phyloP scores from a whole-genome alignment of 2,113 vertebrate genomes.

The Solea senegalensis region DNA sequence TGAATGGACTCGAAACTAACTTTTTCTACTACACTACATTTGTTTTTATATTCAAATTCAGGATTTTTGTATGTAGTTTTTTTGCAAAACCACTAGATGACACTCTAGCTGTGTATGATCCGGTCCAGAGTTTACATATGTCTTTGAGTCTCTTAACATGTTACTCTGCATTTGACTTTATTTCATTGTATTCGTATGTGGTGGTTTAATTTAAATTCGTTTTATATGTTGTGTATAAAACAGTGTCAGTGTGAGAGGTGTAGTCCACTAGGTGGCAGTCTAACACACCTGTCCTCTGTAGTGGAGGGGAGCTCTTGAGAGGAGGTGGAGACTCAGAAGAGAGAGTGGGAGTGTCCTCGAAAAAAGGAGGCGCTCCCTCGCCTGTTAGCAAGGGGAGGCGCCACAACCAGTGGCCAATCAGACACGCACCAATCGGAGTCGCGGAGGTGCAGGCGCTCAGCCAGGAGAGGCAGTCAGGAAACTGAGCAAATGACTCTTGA shows the following conservation, averaged over 20 bases:
- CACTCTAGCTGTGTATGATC: conserved; percentile 3
- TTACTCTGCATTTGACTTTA: neutral
- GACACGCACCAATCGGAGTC: conserved; percentile 67
- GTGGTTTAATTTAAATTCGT: neutral
- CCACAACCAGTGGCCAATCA: conserved; percentile 55
- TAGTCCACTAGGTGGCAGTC: conserved; percentile 60
- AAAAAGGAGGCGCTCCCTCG: conserved; percentile 32
- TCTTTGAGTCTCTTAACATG: neutral
- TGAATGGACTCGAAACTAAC: too few relatives aligned
- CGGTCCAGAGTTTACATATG: neutral
- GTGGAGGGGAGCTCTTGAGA: conserved; percentile 34
- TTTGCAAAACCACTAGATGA: conserved; percentile 41
- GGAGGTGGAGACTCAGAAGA: conserved; percentile 34
- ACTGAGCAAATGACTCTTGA: conserved; percentile 75
- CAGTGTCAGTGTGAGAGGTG: fast-evolving
- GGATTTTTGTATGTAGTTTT: neutral
- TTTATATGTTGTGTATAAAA: neutral
- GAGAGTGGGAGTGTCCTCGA: conserved; percentile 41
- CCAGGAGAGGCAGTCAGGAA: conserved; percentile 70
- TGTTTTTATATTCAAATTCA: neutral
- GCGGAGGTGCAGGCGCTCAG: conserved; percentile 26
- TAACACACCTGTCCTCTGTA: conserved; percentile 13
- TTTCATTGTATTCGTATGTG: neutral
- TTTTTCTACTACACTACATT: neutral
- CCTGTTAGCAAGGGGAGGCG: conserved; percentile 22